Evolutionary conservation across 2,888 invertebrate genomes (phyloP).

Genomic region (Limnephilus rhombicus): DNA sequence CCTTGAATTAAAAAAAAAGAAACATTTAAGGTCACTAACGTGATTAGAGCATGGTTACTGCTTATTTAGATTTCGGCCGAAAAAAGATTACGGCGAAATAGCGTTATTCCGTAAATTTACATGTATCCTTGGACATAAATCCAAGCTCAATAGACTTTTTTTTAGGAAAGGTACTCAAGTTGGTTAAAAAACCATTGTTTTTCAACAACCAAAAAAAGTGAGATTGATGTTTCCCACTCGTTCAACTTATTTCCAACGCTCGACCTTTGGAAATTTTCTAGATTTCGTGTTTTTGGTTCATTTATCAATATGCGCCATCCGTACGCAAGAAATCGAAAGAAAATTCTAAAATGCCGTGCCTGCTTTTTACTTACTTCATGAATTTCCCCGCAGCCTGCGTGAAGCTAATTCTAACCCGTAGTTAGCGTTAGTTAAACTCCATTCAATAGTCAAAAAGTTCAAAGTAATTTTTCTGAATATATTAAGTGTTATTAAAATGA

Average conservation of each 20-base stretch:
- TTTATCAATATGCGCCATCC: slow-evolving; percentile 37
- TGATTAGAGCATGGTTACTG: not conserved
- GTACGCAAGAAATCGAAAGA: slow-evolving; percentile 36
- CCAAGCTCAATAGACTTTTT: not conserved
- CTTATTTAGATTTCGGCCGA: not conserved
- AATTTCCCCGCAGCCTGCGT: slow-evolving; percentile 13
- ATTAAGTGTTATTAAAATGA: not conserved
- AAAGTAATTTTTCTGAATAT: not conserved
- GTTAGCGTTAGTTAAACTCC: not conserved
- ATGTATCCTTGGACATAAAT: not conserved
- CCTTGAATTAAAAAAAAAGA: not conserved
- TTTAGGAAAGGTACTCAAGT: not conserved
- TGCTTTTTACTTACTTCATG: not conserved
- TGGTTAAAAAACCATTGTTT: not conserved
- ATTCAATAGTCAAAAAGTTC: not conserved
- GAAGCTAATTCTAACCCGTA: not conserved
- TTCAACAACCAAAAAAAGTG: slow-evolving; percentile 12
- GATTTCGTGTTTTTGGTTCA: slow-evolving; percentile 40
- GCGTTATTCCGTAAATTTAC: not conserved
- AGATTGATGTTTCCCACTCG: slow-evolving; percentile 31
- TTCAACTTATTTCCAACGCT: slow-evolving; percentile 20
- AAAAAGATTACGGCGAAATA: not conserved
- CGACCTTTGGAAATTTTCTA: slow-evolving; percentile 21
- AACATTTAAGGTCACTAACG: not conserved
- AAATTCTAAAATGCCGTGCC: slow-evolving; percentile 40